These are phyloP conservation scores for Laticauda laticaudata DNA, from an alignment of 2,113 vertebrate genomes.

Conservation along the genomic window DNA sequence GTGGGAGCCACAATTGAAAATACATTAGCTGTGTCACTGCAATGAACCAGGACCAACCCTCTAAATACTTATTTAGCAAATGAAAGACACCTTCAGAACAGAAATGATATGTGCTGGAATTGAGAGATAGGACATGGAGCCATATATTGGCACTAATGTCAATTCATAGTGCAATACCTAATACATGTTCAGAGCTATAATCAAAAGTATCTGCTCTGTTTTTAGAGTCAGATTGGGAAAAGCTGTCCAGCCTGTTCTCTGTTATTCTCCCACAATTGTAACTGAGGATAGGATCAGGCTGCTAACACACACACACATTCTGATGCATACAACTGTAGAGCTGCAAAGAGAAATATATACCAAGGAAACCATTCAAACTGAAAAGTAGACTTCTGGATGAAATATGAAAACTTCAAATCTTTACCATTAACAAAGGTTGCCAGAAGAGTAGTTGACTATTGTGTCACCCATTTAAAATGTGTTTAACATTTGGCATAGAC, in stretches of 20 bases:
- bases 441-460: conserved; percentile 36
- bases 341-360: conserved; percentile 9
- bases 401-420: conserved; percentile 22
- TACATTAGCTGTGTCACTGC: neutral
- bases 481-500: conserved; percentile 55
- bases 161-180: neutral
- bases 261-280: neutral
- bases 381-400: conserved; percentile 11
- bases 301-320: neutral
- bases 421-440: neutral
- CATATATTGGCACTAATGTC: neutral
- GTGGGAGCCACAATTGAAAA: neutral
- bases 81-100: neutral
- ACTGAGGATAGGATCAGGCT: neutral
- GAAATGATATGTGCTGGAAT: neutral
- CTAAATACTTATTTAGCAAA: neutral
- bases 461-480: conserved; percentile 35
- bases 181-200: no score
- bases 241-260: neutral
- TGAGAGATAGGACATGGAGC: neutral
- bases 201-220: neutral
- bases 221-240: neutral
- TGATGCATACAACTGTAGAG: neutral
- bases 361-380: neutral
- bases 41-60: neutral